A percentile compares a stretch with the other conserved stretches of the same genome.
Conservation (phyloP, 2,797 vertebrate species). For the Peromyscus nudipes region DNA sequence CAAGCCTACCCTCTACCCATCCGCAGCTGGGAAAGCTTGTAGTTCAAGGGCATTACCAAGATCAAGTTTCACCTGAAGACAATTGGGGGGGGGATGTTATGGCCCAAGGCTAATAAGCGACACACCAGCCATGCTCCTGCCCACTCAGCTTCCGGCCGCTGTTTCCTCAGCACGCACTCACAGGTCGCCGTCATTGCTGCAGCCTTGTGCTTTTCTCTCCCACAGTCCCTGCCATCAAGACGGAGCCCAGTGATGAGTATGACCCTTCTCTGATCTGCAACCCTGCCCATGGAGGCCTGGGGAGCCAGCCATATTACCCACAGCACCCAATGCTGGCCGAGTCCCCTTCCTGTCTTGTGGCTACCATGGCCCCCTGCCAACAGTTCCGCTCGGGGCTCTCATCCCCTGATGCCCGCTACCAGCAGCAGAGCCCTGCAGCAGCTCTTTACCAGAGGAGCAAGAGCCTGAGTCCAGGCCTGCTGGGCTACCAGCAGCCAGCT, state of each 20-base stretch:
- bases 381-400: slow-evolving; percentile 92
- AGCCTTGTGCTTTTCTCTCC: slow-evolving; percentile 85
- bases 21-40: rapidly evolving
- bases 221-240: slow-evolving; percentile 97
- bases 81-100: not conserved
- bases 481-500: slow-evolving; percentile 91
- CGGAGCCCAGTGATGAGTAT: slow-evolving; percentile 97
- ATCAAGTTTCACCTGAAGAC: not conserved
- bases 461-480: slow-evolving; percentile 91
- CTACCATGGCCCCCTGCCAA: slow-evolving; percentile 95
- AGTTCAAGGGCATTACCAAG: not conserved
- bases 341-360: slow-evolving; percentile 91
- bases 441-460: slow-evolving; percentile 94
- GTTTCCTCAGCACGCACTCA: not conserved
- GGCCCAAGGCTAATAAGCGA: not conserved
- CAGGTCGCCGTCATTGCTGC: slow-evolving; percentile 57
- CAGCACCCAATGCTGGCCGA: slow-evolving; percentile 93
- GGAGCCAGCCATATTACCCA: slow-evolving; percentile 94
- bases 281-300: slow-evolving; percentile 92
- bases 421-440: slow-evolving; percentile 93
- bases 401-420: slow-evolving; percentile 92
- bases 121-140: not conserved
- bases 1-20: not conserved
- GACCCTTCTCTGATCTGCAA: slow-evolving; percentile 94
- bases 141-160: rapidly evolving